Base-by-base conservation (phyloP, 2,888 invertebrate species). In the Trachelus iudaicus region DNA sequence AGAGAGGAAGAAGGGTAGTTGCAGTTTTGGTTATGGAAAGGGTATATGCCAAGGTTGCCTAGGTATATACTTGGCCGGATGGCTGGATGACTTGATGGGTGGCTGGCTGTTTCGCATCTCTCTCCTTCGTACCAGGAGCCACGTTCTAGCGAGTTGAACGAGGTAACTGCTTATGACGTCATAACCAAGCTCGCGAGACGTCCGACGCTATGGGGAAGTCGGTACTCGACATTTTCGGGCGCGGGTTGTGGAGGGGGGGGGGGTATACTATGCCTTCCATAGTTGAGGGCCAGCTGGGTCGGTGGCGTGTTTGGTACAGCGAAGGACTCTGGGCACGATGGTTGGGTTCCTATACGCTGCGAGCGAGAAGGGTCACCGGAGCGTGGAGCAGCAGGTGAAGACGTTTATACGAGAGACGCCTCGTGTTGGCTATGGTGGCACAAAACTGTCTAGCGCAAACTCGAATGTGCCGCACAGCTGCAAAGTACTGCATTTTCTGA, bases 361-460 rank as follows among this genome's bases (percentile, higher is more conserved):
- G 73, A 56, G 40, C 40, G 12, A n/a, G 76, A 80, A 80, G 77
- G 84, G 83, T 86, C 87, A 85, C 81, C 86, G 83, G 80, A 83
- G 83, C 87, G 83, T 87, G 82, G 81, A 83, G 69, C 83, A 81
- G 83, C 83, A 87, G 85, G 85, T 85, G 87, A 88, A 87, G 88
- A 89, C 85, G 85, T 85, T 86, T 83, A 83, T 81, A 81, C 81
- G 82, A 82, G 83, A 84, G 82, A 84, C 85, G 82, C 83, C 82
- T 85, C 80, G 82, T 78, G 80, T 81, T 76, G 74, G 73, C 75
- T 73, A 69, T 73, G 81, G 79, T 78, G 78, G 84, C 76, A 82
- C 76, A 80, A 83, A 85, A 85, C 87, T 85, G 85, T 86, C 85
- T 86, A 77, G 78, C 40, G 81, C 86, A 82, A 82, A 81, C 75